These are phyloP conservation scores for Gallinago jamesoni DNA, from an alignment of 2,113 vertebrate genomes.

Conservation along the genomic window DNA sequence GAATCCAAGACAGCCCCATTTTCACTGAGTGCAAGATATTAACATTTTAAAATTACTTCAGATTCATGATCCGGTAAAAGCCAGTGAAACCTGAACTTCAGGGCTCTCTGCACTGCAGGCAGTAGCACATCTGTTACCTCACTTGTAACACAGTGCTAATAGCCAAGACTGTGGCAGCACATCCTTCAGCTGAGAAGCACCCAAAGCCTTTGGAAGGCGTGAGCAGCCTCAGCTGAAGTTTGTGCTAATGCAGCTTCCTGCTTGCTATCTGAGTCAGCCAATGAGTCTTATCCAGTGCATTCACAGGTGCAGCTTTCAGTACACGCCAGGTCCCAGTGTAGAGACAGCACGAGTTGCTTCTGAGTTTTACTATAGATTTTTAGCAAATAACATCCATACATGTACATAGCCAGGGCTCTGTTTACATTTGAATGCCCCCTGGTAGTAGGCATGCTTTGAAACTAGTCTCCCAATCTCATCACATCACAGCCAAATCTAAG, in stretches of 20 bases:
- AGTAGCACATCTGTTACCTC: slow-evolving; percentile 42
- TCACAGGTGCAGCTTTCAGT: not conserved
- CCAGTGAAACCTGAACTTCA: not conserved
- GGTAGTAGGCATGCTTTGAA: not conserved
- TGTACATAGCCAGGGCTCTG: not conserved
- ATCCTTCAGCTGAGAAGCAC: not conserved
- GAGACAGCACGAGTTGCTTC: not conserved
- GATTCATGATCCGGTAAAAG: not conserved
- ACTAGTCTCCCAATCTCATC: not conserved
- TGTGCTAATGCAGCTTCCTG: not conserved
- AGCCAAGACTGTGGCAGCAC: not conserved
- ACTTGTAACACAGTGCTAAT: not conserved
- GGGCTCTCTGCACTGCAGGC: slow-evolving; percentile 3
- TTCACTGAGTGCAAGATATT: slow-evolving; percentile 18
- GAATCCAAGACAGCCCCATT: slow-evolving; percentile 25
- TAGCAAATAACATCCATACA: not conserved
- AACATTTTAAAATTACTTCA: slow-evolving; percentile 34
- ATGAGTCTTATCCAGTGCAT: not conserved
- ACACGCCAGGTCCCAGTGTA: not conserved
- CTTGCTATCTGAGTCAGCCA: not conserved
- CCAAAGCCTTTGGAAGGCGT: not conserved
- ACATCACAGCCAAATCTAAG: not conserved
- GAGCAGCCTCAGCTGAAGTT: not conserved
- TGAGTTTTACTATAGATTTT: not conserved
- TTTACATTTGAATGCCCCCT: not conserved